phyloP scores from a whole-genome alignment of 2,888 invertebrate species.

The Eretmocerus hayati region DNA sequence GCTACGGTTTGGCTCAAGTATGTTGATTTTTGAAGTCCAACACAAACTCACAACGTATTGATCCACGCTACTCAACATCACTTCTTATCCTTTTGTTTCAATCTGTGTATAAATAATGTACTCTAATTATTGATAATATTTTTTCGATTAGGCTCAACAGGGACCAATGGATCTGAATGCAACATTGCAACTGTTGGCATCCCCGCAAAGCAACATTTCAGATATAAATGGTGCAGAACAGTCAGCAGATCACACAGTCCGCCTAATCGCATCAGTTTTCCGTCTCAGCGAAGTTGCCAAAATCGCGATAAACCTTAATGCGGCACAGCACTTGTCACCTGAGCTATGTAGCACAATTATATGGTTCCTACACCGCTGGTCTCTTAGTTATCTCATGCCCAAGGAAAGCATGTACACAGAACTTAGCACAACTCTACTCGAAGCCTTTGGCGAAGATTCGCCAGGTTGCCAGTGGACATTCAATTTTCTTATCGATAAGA shows the following conservation, averaged over 20 bases:
- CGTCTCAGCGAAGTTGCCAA: conserved; percentile 70
- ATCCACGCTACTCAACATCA: too few species aligned
- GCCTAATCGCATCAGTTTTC: conserved; percentile 65
- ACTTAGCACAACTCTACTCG: conserved; percentile 56
- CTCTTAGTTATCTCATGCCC: conserved; percentile 61
- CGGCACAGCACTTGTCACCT: conserved; percentile 65
- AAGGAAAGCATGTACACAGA: conserved; percentile 46
- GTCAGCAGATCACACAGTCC: conserved; percentile 44
- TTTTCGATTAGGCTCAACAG: conserved; percentile 29
- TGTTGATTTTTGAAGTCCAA: too few species aligned
- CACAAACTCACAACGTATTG: too few species aligned
- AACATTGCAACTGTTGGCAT: conserved; percentile 49
- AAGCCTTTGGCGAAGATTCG: conserved; percentile 62
- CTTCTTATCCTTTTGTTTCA: too few species aligned
- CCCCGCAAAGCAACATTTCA: conserved; percentile 43
- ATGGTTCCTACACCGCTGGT: conserved; percentile 76
- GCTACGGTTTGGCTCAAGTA: conserved; percentile 55
- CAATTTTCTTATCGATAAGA: conserved; percentile 59
- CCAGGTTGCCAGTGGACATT: conserved; percentile 58
- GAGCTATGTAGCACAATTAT: conserved; percentile 69
- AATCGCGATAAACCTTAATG: conserved; percentile 62
- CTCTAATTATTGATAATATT: too few species aligned
- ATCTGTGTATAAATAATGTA: too few species aligned
- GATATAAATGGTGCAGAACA: conserved; percentile 35
- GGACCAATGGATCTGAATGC: conserved; percentile 45